Evolutionary conservation across 1,140 invertebrate genomes (phyloP), one percentile per base, ranked within the genome.

Genomic region (Lepeophtheirus salmonis): DNA sequence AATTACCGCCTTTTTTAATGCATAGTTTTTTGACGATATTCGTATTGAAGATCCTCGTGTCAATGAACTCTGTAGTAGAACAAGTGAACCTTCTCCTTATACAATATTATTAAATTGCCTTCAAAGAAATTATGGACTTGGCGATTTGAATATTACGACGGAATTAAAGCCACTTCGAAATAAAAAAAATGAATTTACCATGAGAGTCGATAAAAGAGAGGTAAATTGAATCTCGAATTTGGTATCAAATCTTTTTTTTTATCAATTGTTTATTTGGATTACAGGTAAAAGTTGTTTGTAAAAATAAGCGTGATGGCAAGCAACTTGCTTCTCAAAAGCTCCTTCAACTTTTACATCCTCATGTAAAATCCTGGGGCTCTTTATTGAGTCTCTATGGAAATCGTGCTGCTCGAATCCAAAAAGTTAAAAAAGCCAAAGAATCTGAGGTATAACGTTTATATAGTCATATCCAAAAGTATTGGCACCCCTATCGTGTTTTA

Each of bases 231-330:
- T n/a, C n/a, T n/a, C n/a, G n/a, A n/a, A n/a, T n/a, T n/a, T n/a
- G n/a, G n/a, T n/a, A n/a, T n/a, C n/a, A n/a, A n/a, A n/a, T n/a
- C n/a, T n/a, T n/a, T n/a, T n/a, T n/a, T n/a, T n/a, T n/a, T n/a
- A n/a, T n/a, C n/a, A n/a, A n/a, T n/a, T n/a, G n/a, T n/a, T n/a
- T n/a, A n/a, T n/a, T n/a, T n/a, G n/a, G n/a, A n/a, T n/a, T n/a
- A n/a, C n/a, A 79, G 14, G 85, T 84, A 3, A 82, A 80, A n/a
- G 85, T 89, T 17, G 69, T 81, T 6, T 95, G 90, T 70, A 87
- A 89, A 67, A 97, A 96, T 73, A 97, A 97, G 73, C 81, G 89
- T 66, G 90, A 92, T 67, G 92, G 91, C n/a, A 97, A 97, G 71
- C 92, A 97, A 69, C 74, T 86, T 65, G 91, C 91, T 12, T 89